phyloP scores from a whole-genome alignment of 2,113 vertebrate genomes.

The Cyphomyrus discorhynchus region DNA sequence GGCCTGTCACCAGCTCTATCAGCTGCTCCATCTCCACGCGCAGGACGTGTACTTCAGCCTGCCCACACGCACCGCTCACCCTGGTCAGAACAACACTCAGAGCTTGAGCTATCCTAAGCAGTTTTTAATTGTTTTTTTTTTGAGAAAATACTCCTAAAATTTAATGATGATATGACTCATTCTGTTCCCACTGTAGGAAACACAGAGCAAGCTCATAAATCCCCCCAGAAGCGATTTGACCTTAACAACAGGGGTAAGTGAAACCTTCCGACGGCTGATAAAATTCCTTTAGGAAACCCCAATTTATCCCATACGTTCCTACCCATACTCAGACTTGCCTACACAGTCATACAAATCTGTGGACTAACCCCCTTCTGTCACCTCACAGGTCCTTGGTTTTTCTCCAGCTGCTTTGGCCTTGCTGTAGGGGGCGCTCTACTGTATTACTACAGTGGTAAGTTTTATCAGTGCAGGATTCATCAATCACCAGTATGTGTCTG shows the following conservation, averaged over 20 bases:
- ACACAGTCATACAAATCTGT: not conserved
- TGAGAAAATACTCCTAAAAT: not conserved
- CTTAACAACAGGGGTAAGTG: conserved; percentile 84
- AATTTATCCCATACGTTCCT: not conserved
- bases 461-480: not conserved
- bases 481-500: not conserved
- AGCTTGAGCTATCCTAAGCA: not conserved
- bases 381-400: conserved; percentile 73
- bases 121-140: not conserved
- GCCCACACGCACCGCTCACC: conserved; percentile 71
- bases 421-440: conserved; percentile 77
- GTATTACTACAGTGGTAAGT: conserved; percentile 80
- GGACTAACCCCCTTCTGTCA: not conserved
- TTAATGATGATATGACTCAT: not conserved
- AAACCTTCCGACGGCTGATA: not conserved
- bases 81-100: conserved; percentile 58
- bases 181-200: conserved; percentile 64
- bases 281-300: too few species aligned
- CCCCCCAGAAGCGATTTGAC: conserved; percentile 57
- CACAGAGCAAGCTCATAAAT: conserved; percentile 45
- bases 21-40: conserved; percentile 82
- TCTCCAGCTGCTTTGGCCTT: conserved; percentile 78
- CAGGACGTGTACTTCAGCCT: conserved; percentile 76
- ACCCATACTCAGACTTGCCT: not conserved
- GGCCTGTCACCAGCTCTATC: conserved; percentile 88